A percentile compares a stretch with the other conserved stretches of the same genome.
These are phyloP conservation scores for Tetrao urogallus DNA, from an alignment of 2,113 vertebrate genomes.

Conservation along the genomic window DNA sequence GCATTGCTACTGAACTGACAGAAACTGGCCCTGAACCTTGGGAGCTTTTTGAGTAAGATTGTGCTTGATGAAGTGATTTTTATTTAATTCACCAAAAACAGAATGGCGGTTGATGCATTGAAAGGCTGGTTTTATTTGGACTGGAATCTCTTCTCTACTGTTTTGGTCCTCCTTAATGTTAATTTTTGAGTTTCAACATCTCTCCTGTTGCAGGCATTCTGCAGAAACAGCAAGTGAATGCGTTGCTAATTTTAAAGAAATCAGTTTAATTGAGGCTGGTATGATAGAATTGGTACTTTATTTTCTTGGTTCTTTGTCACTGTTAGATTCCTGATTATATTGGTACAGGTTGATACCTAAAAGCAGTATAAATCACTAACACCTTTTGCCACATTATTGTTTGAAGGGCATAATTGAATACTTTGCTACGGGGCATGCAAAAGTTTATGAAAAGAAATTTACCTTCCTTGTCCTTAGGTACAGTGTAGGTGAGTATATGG, in stretches of 20 bases:
- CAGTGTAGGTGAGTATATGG: neutral
- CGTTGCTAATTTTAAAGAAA: neutral
- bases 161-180: neutral
- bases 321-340: neutral
- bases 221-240: neutral
- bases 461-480: neutral
- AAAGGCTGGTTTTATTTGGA: neutral
- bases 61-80: neutral
- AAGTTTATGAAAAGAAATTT: neutral
- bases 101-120: fast-evolving
- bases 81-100: neutral
- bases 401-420: neutral
- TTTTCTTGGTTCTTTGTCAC: neutral
- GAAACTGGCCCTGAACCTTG: neutral
- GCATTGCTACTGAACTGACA: neutral
- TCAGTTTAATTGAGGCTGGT: neutral
- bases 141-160: neutral
- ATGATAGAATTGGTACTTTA: neutral
- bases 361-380: neutral
- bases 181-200: neutral
- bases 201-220: fast-evolving
- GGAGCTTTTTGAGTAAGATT: neutral
- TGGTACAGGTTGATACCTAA: neutral
- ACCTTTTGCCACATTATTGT: fast-evolving
- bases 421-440: neutral